These are phyloP conservation scores for Acleris sparsana DNA, from an alignment of 2,888 invertebrate genomes.

Conservation along the genomic window DNA sequence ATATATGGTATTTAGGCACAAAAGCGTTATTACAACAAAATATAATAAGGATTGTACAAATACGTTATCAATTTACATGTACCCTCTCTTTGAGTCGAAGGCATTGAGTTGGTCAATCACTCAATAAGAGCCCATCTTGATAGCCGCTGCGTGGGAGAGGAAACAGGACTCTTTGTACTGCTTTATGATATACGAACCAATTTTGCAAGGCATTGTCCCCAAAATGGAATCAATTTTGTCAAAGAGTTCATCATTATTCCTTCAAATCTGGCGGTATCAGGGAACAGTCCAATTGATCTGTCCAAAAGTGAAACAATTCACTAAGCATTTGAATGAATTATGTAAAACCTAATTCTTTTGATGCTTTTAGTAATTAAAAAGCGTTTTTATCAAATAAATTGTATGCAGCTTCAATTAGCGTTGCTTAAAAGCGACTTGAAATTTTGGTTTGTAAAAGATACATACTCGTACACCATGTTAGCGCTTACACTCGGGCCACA, in stretches of 20 bases:
- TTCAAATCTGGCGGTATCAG: not conserved
- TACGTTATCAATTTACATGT: too few relatives aligned
- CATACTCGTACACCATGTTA: too few relatives aligned
- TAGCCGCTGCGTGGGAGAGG: slow-evolving; percentile 7
- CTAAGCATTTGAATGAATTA: not conserved
- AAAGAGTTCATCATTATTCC: slow-evolving; percentile 26
- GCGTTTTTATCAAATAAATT: not conserved
- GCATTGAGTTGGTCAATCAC: slow-evolving; percentile 27
- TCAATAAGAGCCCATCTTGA: slow-evolving; percentile 29
- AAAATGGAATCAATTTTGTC: slow-evolving; percentile 30
- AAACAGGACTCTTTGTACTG: slow-evolving; percentile 15
- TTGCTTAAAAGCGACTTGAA: too few relatives aligned
- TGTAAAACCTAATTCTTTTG: not conserved
- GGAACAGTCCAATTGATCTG: not conserved
- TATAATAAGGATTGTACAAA: too few relatives aligned
- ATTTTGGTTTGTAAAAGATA: too few relatives aligned
- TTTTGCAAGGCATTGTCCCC: slow-evolving; percentile 30
- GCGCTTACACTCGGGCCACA: too few relatives aligned
- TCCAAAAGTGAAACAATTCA: not conserved
- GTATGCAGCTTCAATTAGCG: too few relatives aligned
- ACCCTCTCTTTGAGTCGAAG: not conserved
- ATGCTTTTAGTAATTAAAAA: too few relatives aligned
- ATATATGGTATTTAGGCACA: too few relatives aligned
- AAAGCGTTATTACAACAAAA: too few relatives aligned
- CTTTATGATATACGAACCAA: slow-evolving; percentile 36